Base-by-base conservation (phyloP, 2,888 invertebrate genomes). In the Atherix ibis region DNA sequence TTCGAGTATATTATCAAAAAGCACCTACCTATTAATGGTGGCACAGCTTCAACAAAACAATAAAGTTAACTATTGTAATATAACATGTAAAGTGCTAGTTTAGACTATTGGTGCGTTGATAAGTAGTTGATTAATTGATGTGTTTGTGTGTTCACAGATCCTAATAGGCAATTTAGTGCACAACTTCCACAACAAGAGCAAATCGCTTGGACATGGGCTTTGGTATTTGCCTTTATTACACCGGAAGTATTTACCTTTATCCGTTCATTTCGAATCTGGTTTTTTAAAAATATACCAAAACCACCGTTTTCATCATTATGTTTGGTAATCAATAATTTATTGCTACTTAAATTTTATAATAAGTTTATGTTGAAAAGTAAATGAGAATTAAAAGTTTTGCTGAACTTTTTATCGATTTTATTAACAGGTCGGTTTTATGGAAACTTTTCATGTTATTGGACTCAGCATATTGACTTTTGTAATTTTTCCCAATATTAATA, bases 401-500 rank as follows among this genome's bases (percentile, higher is more conserved):
- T n/a, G n/a, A n/a, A n/a, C n/a, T n/a, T n/a, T n/a, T n/a, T n/a
- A n/a, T n/a, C n/a, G n/a, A n/a, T n/a, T n/a, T n/a, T 6, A 26
- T 44, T 57, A 58, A 42, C 51, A 68, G 71, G 65, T 74, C 5
- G 64, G 76, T 33, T 32, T 76, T n/a, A 70, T 82, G 44, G 92
- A 92, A 61, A 71, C 78, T 1, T 58, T 84, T 10, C 79, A 88
- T 49, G 71, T 80, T 1, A 62, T 81, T 25, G 92, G 91, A 10
- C 58, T 83, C 46, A 76, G 79, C 1, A 55, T 85, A 22, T 66
- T 92, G 16, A 68, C 81, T 18, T 76, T 87, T 43, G 57, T 72
- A 22, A 71, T 87, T 27, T 62, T 92, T 24, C 89, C 91, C 0
- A 70, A 78, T 43, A 53, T 89, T 44, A 84, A 88, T 55, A 77